A percentile compares a stretch with the other conserved stretches of the same genome.
phyloP scores from a whole-genome alignment of 2,888 invertebrate species.

The Coelogynopora nodosa region DNA sequence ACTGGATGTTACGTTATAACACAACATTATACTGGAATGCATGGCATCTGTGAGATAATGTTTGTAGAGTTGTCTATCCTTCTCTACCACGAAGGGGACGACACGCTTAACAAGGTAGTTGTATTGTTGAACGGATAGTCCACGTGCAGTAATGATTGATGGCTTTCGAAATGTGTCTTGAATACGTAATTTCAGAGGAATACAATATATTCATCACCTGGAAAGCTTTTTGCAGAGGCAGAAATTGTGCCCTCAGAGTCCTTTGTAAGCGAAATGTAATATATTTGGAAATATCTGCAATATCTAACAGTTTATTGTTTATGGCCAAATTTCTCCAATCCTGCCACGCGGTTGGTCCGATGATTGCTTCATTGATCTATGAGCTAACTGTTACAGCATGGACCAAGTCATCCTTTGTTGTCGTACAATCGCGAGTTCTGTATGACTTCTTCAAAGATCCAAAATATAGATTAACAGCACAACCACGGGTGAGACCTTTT shows the following conservation, averaged over 20 bases:
- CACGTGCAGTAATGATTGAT: background rate
- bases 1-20: too few species aligned
- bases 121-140: conserved; percentile 2
- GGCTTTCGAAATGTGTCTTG: background rate
- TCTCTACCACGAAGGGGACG: background rate
- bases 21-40: too few species aligned
- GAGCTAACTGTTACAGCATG: background rate
- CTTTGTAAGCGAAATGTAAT: conserved; percentile 12
- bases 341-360: background rate
- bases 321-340: background rate
- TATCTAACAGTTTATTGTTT: conserved; percentile 3
- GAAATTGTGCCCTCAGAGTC: conserved; percentile 4
- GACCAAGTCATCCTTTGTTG: background rate
- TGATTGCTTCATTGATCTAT: conserved; percentile 2
- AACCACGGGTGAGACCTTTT: conserved; percentile 1
- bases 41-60: too few species aligned
- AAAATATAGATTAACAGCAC: conserved; percentile 9
- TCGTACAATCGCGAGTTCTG: background rate
- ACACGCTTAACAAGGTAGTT: background rate
- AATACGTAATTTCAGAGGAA: background rate
- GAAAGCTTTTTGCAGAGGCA: background rate
- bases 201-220: background rate
- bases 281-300: conserved; percentile 17
- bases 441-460: conserved; percentile 9
- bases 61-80: conserved; percentile 6